Evolutionary conservation across 2,113 vertebrate genomes (phyloP).

Genomic region (Ivindomyrus marchei): DNA sequence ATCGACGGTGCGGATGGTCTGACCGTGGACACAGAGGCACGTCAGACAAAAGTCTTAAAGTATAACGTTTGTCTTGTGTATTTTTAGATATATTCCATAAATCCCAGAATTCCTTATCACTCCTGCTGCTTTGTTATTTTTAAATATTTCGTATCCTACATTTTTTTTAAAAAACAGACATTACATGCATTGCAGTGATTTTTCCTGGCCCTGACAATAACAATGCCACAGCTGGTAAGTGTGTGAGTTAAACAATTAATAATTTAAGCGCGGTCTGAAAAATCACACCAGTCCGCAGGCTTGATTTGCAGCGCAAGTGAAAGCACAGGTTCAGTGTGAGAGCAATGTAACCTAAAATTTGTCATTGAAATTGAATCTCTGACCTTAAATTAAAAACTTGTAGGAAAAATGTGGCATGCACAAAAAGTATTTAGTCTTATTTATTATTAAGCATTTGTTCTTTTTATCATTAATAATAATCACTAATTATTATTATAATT

Average conservation of each 20-base stretch:
- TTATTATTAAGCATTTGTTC: background rate
- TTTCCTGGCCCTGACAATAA: background rate
- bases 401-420: background rate
- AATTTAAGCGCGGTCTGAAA: background rate
- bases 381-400: background rate
- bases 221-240: background rate
- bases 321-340: background rate
- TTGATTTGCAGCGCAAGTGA: background rate
- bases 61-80: slow-evolving; percentile 50
- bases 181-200: background rate
- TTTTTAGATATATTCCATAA: too few species aligned
- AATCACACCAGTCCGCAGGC: background rate
- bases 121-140: background rate
- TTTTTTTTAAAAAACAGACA: background rate
- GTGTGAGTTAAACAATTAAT: background rate
- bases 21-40: slow-evolving; percentile 38
- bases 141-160: background rate
- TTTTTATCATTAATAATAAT: background rate
- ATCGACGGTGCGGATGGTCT: slow-evolving; percentile 49
- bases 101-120: background rate
- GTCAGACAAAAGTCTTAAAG: slow-evolving; percentile 53
- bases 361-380: background rate
- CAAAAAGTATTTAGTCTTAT: background rate
- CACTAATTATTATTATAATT: background rate
- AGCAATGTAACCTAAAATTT: background rate